Evolutionary conservation across 2,113 vertebrate species (phyloP).

Genomic region (Geothlypis trichas): DNA sequence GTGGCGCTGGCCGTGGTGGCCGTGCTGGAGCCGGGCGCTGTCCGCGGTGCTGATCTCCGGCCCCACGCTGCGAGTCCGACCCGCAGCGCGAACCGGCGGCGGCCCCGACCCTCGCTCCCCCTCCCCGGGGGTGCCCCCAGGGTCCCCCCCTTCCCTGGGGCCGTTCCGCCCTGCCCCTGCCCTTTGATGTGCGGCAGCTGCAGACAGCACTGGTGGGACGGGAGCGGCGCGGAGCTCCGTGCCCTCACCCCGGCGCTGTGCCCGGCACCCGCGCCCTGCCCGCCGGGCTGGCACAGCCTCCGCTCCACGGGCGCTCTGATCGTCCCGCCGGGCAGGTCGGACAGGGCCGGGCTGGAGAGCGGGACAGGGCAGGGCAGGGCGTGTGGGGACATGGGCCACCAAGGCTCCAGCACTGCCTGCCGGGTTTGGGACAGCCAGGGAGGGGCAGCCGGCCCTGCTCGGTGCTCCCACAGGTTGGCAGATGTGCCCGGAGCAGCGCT

Average conservation of each 20-base stretch:
- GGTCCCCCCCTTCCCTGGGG: not conserved
- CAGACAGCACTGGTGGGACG: not conserved
- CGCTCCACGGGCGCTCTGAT: not conserved
- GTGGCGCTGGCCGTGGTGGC: no score
- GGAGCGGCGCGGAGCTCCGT: not conserved
- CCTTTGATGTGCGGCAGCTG: not conserved
- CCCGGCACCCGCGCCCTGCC: not conserved
- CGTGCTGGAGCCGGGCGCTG: not conserved
- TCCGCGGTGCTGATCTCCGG: not conserved
- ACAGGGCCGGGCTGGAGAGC: not conserved
- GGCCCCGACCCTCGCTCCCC: not conserved
- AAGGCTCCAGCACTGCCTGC: not conserved
- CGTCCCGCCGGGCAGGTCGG: not conserved
- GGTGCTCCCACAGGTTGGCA: not conserved
- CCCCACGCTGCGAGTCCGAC: accelerated
- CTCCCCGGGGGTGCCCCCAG: accelerated
- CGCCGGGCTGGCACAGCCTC: not conserved
- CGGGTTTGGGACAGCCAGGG: not conserved
- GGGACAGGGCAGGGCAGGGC: not conserved
- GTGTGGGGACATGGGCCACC: not conserved
- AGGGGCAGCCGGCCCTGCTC: not conserved
- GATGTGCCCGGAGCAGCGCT: accelerated
- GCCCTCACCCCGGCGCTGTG: not conserved
- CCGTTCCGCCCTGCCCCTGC: not conserved
- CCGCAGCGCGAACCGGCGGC: accelerated